These are phyloP conservation scores for Zoroaster sp. DNA, from an alignment of 53 echinoderm and acorn worm species.

Conservation along the genomic window DNA sequence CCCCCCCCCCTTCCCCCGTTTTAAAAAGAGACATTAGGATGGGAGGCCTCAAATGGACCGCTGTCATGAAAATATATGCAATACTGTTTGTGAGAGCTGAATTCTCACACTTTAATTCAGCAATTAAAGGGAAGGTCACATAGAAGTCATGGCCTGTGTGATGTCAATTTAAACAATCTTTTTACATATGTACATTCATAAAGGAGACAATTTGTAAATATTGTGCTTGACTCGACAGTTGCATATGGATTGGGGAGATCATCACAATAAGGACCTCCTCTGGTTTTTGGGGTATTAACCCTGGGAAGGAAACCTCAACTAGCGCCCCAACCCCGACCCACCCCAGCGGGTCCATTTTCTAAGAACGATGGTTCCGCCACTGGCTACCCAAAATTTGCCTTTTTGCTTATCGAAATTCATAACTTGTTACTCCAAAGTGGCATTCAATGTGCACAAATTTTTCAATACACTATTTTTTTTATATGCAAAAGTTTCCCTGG, in stretches of 20 bases:
- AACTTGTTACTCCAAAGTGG: background rate
- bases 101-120: background rate
- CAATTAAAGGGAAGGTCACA: background rate
- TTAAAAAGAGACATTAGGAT: background rate
- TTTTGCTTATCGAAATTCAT: background rate
- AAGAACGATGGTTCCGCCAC: background rate
- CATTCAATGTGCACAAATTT: background rate
- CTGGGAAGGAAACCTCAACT: too few relatives aligned
- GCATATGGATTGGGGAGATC: background rate
- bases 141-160: background rate
- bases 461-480: too few relatives aligned
- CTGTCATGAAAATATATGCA: background rate
- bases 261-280: background rate
- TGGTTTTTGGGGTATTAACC: too few relatives aligned
- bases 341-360: background rate
- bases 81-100: background rate
- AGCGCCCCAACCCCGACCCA: background rate
- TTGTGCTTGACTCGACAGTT: too few relatives aligned
- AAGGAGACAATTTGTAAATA: background rate
- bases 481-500: too few relatives aligned
- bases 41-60: background rate
- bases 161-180: background rate
- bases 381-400: background rate
- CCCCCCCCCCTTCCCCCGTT: background rate
- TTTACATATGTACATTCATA: background rate